phyloP scores from a whole-genome alignment of 2,888 invertebrate species.

The Orthonevra nobilis region DNA sequence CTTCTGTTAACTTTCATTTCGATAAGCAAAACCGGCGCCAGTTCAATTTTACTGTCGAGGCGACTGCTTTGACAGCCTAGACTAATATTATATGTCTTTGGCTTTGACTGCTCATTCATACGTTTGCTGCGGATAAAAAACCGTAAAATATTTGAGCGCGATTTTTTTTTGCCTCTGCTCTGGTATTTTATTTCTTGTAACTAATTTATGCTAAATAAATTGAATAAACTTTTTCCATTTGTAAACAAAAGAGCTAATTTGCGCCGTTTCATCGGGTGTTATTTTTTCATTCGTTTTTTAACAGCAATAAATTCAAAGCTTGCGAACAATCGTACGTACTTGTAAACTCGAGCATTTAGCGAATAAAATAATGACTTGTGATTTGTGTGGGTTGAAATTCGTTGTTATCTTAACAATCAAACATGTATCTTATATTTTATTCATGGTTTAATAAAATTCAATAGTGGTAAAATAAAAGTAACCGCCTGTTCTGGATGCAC shows the following conservation, averaged over 20 bases:
- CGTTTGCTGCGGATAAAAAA: slow-evolving; percentile 6
- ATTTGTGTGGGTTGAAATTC: no score
- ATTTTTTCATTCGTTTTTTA: no score
- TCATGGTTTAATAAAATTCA: no score
- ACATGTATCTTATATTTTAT: no score
- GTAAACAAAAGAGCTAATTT: slow-evolving; percentile 25
- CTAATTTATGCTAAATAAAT: slow-evolving; percentile 5
- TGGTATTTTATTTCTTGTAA: slow-evolving; percentile 6
- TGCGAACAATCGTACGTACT: no score
- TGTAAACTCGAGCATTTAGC: no score
- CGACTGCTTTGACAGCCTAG: slow-evolving; percentile 10
- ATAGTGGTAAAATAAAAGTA: no score
- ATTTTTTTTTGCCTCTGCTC: no score
- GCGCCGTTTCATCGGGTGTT: not conserved
- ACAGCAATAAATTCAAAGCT: no score
- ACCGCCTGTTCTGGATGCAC: no score
- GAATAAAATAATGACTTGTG: no score
- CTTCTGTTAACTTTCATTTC: slow-evolving; percentile 49
- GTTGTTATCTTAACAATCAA: no score
- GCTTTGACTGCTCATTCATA: slow-evolving; percentile 2
- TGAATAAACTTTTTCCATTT: slow-evolving; percentile 1
- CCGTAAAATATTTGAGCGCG: slow-evolving; percentile 24
- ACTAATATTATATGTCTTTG: slow-evolving; percentile 18
- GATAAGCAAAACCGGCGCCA: slow-evolving; percentile 39
- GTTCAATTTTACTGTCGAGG: slow-evolving; percentile 36